Base-by-base conservation (phyloP, 2,888 invertebrate species). In the Zelleria hepariella region DNA sequence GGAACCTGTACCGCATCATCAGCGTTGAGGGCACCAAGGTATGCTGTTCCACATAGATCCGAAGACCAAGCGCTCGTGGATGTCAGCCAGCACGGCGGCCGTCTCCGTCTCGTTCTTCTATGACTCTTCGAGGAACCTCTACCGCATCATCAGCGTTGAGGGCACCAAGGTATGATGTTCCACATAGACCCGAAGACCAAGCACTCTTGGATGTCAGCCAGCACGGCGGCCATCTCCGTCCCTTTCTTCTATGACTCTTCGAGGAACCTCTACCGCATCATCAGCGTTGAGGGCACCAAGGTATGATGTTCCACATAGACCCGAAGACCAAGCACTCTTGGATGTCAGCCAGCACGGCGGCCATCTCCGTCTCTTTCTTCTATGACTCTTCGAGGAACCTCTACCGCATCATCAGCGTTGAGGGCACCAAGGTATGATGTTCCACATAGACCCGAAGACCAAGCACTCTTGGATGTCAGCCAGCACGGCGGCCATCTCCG, bases 41-140 rank as follows among this genome's bases (percentile, higher is more conserved):
- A 80, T n/a, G n/a, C n/a, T 99, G 76, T 99, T 98, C 91, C 98
- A 98, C 91, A 98, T 99, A 90, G 98, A 99, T 89, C 98, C 98
- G 63, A 98, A 97, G 90, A 98, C 98, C 59, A 98, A 98, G 89
- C 92, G 97, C 74, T 98, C 98, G 72, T 99, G 98, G 99, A 95
- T 99, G 89, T 96, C 98, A 57, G 97, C 98, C 62, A 98, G 98
- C 68, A 94, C 95, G 63, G 94, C 96, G 62, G 97, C 98, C 54
- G 97, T 98, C 63, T 96, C 94, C 71, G 98, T 99, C 63, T 97
- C 98, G 65, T 98, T 98, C 91, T 99, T 98, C 90, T 98, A 96
- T 78, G 98, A 99, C 86, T 97, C 97, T 32, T 96, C 97, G 5
- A 91, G 98, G 74, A 96, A 96, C 81, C 91, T 98, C 21, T 98